A percentile compares a stretch with the other conserved stretches of the same genome.
phyloP scores from a whole-genome alignment of 1,140 invertebrate species.

The Drosophila takahashii region DNA sequence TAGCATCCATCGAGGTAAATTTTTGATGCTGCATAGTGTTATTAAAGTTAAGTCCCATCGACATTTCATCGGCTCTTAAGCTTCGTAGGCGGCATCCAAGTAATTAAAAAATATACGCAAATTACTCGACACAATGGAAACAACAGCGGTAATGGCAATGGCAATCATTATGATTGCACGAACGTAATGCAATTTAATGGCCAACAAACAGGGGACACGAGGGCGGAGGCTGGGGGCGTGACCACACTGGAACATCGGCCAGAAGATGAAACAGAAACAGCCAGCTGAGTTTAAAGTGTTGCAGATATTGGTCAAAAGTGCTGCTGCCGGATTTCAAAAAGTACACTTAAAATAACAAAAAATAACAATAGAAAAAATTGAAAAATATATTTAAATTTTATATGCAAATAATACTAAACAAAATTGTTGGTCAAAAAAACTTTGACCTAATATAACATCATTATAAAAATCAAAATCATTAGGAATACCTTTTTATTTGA shows the following conservation, averaged over 20 bases:
- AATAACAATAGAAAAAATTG: no score
- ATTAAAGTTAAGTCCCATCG: not conserved
- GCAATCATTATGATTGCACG: slow-evolving; percentile 72
- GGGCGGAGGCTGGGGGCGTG: slow-evolving; percentile 9
- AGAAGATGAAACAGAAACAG: slow-evolving; percentile 37
- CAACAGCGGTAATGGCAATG: slow-evolving; percentile 42
- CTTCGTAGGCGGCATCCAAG: slow-evolving; percentile 18
- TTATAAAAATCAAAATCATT: no score
- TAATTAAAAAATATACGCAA: slow-evolving; percentile 63
- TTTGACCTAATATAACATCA: no score
- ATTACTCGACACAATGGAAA: slow-evolving; percentile 39
- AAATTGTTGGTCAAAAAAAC: no score
- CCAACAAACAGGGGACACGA: slow-evolving; percentile 32
- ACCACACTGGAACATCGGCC: slow-evolving; percentile 51
- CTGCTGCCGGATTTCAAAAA: slow-evolving; percentile 29
- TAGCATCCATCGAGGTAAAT: no score
- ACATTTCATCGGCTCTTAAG: slow-evolving; percentile 11
- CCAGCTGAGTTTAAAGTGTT: slow-evolving; percentile 70
- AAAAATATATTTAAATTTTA: no score
- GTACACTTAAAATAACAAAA: slow-evolving; percentile 5
- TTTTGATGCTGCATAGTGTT: no score
- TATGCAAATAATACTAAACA: no score
- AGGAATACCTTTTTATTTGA: no score
- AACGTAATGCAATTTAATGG: slow-evolving; percentile 79
- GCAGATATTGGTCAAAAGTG: slow-evolving; percentile 80